Evolutionary conservation across 2,113 vertebrate species (phyloP).

Genomic region (Haemorhous mexicanus): DNA sequence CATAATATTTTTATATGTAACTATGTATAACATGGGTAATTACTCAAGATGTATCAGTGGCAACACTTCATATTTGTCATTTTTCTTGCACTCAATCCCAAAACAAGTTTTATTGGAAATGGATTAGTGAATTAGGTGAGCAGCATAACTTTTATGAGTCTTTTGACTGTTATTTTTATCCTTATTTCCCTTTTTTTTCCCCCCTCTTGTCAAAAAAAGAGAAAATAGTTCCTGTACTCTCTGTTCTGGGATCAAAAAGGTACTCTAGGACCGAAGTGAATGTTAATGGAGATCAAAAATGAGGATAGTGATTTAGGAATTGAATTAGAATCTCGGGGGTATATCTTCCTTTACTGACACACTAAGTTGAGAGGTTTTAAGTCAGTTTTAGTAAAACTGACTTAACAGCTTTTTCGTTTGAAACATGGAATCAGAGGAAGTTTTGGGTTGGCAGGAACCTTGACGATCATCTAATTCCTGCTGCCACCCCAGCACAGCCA

Average conservation of each 20-base stretch:
- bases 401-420: not conserved
- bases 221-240: not conserved
- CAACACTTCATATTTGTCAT: not conserved
- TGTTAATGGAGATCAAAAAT: not conserved
- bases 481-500: fast-evolving
- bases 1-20: not conserved
- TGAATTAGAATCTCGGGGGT: not conserved
- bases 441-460: not conserved
- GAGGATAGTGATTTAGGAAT: not conserved
- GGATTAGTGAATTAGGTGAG: not conserved
- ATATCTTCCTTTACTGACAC: not conserved
- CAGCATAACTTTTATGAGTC: not conserved
- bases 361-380: not conserved
- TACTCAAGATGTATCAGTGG: not conserved
- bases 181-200: not conserved
- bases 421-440: not conserved
- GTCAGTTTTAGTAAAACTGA: not conserved
- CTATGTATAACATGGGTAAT: not conserved
- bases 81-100: not conserved
- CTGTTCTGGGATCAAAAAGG: not conserved
- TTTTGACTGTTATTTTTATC: not conserved
- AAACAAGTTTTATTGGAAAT: not conserved
- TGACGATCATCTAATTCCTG: not conserved
- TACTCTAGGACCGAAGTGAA: not conserved
- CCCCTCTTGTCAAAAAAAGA: not conserved